Percentiles rank a stretch among this genome's conserved stretches.
These are phyloP conservation scores for Liodrosophila aerea DNA, from an alignment of 2,888 invertebrate species.

Conservation along the genomic window DNA sequence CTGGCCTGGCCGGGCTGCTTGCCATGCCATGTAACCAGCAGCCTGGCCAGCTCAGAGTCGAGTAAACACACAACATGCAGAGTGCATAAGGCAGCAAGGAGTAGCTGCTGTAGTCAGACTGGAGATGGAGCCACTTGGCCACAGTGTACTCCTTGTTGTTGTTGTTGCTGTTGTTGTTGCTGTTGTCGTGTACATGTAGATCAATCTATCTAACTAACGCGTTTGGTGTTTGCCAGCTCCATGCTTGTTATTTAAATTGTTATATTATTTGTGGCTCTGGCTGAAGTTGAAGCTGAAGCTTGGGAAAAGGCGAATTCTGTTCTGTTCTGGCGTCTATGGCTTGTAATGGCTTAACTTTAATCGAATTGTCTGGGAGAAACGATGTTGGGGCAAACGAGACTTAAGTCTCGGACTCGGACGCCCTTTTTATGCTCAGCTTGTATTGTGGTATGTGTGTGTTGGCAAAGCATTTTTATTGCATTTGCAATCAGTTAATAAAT, in stretches of 20 bases:
- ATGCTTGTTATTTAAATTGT: slow-evolving; percentile 77
- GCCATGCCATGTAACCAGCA: slow-evolving; percentile 36
- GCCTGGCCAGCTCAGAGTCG: slow-evolving; percentile 19
- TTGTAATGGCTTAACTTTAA: slow-evolving; percentile 70
- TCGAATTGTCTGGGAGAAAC: slow-evolving; percentile 62
- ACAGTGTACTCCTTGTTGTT: slow-evolving; percentile 9
- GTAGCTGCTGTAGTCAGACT: slow-evolving; percentile 28
- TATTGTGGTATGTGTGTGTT: slow-evolving; percentile 43
- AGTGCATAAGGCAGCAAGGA: slow-evolving; percentile 41
- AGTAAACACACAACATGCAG: slow-evolving; percentile 21
- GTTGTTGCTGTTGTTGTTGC: slow-evolving; percentile 62
- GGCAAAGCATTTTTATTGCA: slow-evolving; percentile 54
- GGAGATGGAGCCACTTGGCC: slow-evolving; percentile 38
- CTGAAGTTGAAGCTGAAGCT: slow-evolving; percentile 55
- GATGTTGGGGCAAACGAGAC: slow-evolving; percentile 4
- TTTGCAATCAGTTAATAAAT: slow-evolving; percentile 62
- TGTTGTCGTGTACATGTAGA: slow-evolving; percentile 75
- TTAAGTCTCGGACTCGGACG: slow-evolving; percentile 4
- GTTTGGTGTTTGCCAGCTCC: slow-evolving; percentile 72
- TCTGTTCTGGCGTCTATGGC: slow-evolving; percentile 38
- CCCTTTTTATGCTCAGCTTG: slow-evolving; percentile 48
- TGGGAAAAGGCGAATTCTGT: slow-evolving; percentile 59
- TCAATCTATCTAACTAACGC: slow-evolving; percentile 78
- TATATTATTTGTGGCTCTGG: slow-evolving; percentile 73
- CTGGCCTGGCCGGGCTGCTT: slow-evolving; percentile 24